Conservation (phyloP, 2,113 vertebrate species). For the Peromyscus californicus region DNA sequence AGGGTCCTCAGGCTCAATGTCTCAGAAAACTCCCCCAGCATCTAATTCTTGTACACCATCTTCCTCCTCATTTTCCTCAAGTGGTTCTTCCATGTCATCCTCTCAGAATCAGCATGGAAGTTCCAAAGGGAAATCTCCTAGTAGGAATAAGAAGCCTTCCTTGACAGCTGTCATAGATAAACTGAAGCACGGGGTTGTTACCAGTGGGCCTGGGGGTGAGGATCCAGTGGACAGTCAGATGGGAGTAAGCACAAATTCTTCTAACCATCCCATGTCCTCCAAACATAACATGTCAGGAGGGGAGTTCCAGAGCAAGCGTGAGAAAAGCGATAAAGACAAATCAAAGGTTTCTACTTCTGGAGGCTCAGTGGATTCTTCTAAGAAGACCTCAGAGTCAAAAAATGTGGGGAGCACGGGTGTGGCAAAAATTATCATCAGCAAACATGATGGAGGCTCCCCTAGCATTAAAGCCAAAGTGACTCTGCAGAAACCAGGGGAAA, state of each 20-base stretch:
- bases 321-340: constrained; percentile 98
- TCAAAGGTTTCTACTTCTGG: constrained; percentile 94
- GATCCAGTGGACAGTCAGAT: constrained; percentile 94
- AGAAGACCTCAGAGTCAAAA: constrained; percentile 95
- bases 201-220: constrained; percentile 94
- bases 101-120: constrained; percentile 92
- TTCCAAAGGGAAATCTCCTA: constrained; percentile 98
- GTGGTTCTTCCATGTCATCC: constrained; percentile 92
- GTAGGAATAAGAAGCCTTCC: constrained; percentile 99
- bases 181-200: constrained; percentile 96
- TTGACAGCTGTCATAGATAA: constrained; percentile 99
- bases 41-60: constrained; percentile 90
- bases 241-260: constrained; percentile 90
- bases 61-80: constrained; percentile 91
- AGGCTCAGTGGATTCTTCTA: constrained; percentile 91
- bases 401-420: constrained; percentile 92
- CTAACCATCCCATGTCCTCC: constrained; percentile 90
- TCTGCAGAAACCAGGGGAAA: constrained; percentile 96
- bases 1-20: constrained; percentile 92
- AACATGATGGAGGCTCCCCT: constrained; percentile 97
- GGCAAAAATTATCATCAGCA: constrained; percentile 99
- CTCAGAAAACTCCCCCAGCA: constrained; percentile 91
- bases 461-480: constrained; percentile 99
- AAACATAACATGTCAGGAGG: constrained; percentile 94
- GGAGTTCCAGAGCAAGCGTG: constrained; percentile 94